Base-by-base conservation (phyloP, 2,888 invertebrate genomes). In the Molorchus minor region DNA sequence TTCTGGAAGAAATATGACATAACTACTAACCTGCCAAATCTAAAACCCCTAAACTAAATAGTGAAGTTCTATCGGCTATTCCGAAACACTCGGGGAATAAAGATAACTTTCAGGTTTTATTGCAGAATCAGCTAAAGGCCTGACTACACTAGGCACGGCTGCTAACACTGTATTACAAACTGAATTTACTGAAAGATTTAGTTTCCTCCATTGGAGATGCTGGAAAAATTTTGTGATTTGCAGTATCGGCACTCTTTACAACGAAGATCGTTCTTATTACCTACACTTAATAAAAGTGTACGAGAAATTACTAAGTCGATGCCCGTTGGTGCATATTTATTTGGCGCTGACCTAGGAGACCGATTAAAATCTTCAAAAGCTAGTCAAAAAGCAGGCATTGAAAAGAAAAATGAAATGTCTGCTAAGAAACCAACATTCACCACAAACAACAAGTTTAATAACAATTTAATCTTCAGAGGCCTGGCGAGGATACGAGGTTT, bases 331-430 rank as follows among this genome's bases (percentile, higher is more conserved):
- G 15, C 7, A 1, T n/a, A 17, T 8, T 13, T 47, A 8, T 51
- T 36, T 38, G 51, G 51, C 8, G 16, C 7, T n/a, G 38, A 51
- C 2, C 13, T 51, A 7, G 51, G 51, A 21, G 51, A 51, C n/a
- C 20, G 30, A 2, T 17, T 51, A 4, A 52, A 52, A 10, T 21
- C 52, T 1, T 38, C 52, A 1, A 52, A 52, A 19, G 36, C 12
- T 8, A 25, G 40, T 1, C 13, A 36, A 35, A 16, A 16, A 3
- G 2, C 15, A 2, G 13, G 49, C n/a, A 3, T 21, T 2, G 49
- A 49, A 4, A 3, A 36, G 8, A 49, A 21, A 13, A 20, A 2
- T 13, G 10, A 17, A 36, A 49, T 20, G 12, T 19, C 36, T 1
- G 8, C 33, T 3, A 19, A 19, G 30, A 46, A 30, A 46, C 3